Percentiles rank a stretch among this genome's conserved stretches.
Evolutionary conservation across 2,888 invertebrate species (phyloP).

Genomic region (Thymelicus sylvestris): DNA sequence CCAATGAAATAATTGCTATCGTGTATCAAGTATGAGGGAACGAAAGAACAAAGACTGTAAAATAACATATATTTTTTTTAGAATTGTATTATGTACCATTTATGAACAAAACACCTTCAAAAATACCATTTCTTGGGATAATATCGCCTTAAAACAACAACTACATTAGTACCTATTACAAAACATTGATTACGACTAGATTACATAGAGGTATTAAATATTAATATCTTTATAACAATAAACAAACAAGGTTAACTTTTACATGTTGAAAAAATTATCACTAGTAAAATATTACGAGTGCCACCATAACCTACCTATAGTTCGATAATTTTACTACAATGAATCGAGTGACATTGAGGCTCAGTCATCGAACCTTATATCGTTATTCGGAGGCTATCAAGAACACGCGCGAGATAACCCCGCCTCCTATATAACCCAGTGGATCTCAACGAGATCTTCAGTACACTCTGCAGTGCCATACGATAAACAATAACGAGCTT

Average conservation of each 20-base stretch:
- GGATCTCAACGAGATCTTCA: slow-evolving; percentile 59
- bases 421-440: slow-evolving; percentile 64
- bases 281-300: slow-evolving; percentile 2
- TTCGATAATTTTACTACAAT: slow-evolving; percentile 78
- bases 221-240: not conserved
- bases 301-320: slow-evolving; percentile 49
- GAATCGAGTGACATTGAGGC: slow-evolving; percentile 72
- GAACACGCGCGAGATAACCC: slow-evolving; percentile 78
- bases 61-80: no score
- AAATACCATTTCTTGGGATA: no score
- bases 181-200: no score
- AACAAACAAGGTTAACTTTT: slow-evolving; percentile 2
- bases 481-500: slow-evolving; percentile 50
- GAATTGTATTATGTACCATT: no score
- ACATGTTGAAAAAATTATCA: not conserved
- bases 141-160: not conserved
- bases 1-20: no score
- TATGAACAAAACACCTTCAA: no score
- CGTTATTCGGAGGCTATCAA: slow-evolving; percentile 74
- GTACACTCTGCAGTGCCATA: slow-evolving; percentile 61
- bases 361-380: slow-evolving; percentile 79
- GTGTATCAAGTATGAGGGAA: no score
- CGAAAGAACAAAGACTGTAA: no score
- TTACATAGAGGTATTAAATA: no score
- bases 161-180: no score